phyloP scores from a whole-genome alignment of 2,113 vertebrate genomes.

The Rhinoderma darwinii region DNA sequence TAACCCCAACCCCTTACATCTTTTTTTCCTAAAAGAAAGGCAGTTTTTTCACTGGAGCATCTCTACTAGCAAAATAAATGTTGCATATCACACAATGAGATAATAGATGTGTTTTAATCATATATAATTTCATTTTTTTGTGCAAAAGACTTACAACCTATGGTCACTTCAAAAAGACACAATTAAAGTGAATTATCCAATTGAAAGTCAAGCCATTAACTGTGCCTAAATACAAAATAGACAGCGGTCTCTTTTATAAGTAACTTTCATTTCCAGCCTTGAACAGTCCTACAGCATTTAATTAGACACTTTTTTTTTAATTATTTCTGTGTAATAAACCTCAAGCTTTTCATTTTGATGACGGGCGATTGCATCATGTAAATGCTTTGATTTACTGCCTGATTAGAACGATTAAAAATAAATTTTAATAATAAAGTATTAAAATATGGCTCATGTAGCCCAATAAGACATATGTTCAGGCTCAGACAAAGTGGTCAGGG shows the following conservation, averaged over 20 bases:
- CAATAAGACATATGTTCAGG: no score
- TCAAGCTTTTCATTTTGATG: constrained; percentile 20
- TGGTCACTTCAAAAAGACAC: background rate
- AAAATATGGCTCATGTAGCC: no score
- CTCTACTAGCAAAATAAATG: no score
- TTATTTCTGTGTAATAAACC: background rate
- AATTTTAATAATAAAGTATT: no score
- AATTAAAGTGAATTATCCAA: constrained; percentile 8
- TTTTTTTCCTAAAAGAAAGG: no score
- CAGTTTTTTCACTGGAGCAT: no score
- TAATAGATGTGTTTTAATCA: background rate
- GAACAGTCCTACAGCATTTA: background rate
- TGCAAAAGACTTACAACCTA: background rate
- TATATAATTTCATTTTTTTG: background rate
- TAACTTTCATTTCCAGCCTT: background rate
- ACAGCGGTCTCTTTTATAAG: background rate
- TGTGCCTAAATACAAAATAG: background rate
- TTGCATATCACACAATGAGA: no score
- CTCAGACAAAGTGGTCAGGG: no score
- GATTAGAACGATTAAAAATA: no score
- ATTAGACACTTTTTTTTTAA: constrained; percentile 15
- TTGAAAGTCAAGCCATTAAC: background rate
- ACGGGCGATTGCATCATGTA: constrained; percentile 22
- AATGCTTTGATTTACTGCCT: no score
- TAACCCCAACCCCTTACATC: no score